These are phyloP conservation scores for Lamprotornis superbus DNA, from an alignment of 2,113 vertebrate genomes.

Conservation along the genomic window DNA sequence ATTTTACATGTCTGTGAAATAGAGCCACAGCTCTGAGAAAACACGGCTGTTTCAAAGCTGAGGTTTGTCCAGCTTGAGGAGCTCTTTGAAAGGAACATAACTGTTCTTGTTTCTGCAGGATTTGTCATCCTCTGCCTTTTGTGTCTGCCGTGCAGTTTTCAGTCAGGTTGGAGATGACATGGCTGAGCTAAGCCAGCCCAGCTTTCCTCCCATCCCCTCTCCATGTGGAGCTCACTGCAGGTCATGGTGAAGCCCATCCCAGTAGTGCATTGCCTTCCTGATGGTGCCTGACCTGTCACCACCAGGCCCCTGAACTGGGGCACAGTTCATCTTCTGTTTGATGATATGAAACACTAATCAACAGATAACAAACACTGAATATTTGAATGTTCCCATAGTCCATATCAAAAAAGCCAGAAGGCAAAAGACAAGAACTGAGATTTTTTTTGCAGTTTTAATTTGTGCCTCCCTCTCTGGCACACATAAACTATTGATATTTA, in stretches of 20 bases:
- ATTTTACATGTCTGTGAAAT: background rate
- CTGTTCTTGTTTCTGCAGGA: background rate
- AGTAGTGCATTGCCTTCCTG: rapidly evolving
- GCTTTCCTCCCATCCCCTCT: rapidly evolving
- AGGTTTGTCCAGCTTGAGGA: background rate
- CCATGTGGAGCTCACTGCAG: rapidly evolving
- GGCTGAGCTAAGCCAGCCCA: background rate
- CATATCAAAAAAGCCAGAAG: background rate
- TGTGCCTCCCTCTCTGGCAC: background rate
- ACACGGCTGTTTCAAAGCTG: background rate
- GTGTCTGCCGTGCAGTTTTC: background rate
- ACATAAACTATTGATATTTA: background rate
- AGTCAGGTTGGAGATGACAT: background rate
- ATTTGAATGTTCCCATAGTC: background rate
- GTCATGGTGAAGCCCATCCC: rapidly evolving
- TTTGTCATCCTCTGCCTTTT: background rate
- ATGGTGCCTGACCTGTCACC: background rate
- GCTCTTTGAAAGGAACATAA: background rate
- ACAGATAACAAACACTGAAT: background rate
- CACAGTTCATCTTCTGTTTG: background rate
- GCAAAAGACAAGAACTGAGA: background rate
- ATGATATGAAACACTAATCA: background rate
- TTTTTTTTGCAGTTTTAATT: background rate
- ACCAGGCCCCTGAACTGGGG: background rate
- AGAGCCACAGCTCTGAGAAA: background rate